These are phyloP conservation scores for Lordiphosa mommai DNA, from an alignment of 1,140 invertebrate genomes.

Conservation along the genomic window DNA sequence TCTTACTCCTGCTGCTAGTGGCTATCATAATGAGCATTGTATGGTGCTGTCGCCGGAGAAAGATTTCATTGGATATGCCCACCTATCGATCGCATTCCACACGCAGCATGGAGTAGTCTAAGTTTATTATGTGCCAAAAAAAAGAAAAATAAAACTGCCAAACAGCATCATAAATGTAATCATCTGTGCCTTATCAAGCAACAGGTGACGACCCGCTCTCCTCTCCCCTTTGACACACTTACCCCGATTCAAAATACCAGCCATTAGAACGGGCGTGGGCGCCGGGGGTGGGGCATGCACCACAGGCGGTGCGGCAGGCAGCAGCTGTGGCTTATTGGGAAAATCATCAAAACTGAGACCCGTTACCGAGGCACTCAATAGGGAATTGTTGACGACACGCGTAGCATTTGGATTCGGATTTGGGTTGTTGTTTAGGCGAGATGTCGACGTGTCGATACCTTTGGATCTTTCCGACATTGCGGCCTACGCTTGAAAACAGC, in stretches of 20 bases:
- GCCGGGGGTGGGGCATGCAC: slow-evolving; percentile 58
- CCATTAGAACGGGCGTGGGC: slow-evolving; percentile 50
- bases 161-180: neutral
- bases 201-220: slow-evolving; percentile 25
- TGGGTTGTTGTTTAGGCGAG: slow-evolving; percentile 51
- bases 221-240: slow-evolving; percentile 57
- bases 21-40: slow-evolving; percentile 80
- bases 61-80: slow-evolving; percentile 81
- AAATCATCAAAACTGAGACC: slow-evolving; percentile 74
- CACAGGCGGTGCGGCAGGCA: slow-evolving; percentile 73
- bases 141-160: slow-evolving; percentile 29
- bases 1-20: slow-evolving; percentile 81
- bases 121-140: slow-evolving; percentile 33
- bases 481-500: neutral
- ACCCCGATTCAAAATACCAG: slow-evolving; percentile 70
- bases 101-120: slow-evolving; percentile 67
- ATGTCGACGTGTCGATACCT: slow-evolving; percentile 73
- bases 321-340: slow-evolving; percentile 70
- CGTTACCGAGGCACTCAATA: slow-evolving; percentile 76
- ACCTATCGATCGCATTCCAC: slow-evolving; percentile 80
- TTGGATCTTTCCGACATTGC: slow-evolving; percentile 72
- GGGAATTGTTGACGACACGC: slow-evolving; percentile 69
- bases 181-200: slow-evolving; percentile 30
- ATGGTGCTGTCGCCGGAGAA: slow-evolving; percentile 81
- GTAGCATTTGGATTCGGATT: slow-evolving; percentile 12